Base-by-base conservation (phyloP, 2,113 vertebrate species). In the Calypte anna region DNA sequence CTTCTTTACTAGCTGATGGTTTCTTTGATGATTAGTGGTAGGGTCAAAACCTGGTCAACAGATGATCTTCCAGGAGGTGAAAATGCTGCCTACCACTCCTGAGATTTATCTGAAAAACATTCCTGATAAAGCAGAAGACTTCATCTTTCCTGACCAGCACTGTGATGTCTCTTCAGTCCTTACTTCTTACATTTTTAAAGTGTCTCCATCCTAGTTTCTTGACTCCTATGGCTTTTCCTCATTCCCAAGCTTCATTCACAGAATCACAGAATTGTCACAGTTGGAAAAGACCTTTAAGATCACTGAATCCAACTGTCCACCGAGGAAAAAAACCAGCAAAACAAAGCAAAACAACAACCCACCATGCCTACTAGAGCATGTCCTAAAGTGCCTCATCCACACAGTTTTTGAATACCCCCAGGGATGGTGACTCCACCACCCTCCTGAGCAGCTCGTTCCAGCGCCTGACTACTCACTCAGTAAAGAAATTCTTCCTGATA, bases 31-130 rank as follows among this genome's bases (percentile, higher is more conserved):
- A 67, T 83, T 55, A 77, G 72, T n/a, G 31, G 55, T 63, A 77
- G 72, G 86, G 76, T 93, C 76, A 93, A 91, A 94, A 67, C 64
- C 44, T 95, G 92, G 73, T 75, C 76, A 75, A 30, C 38, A 30
- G 12, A 27, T 33, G 27, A 61, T 80, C 50, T 90, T 61, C 40
- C n/a, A 91, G 61, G 63, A 91, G 61, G 63, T 69, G 58, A 80
- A 86, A 69, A 79, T 22, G 16, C 43, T 85, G 15, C 59, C 20
- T 53, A 76, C 1, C 1, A 72, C 46, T 62, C 50, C 78, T 81
- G 38, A 67, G 50, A 30, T 59, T 64, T 78, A 13, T 53, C 61
- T 86, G 58, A 25, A 62, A 70, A 64, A 38, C 19, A 12, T 2
- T 78, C 28, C 16, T 69, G 21, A 36, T 12, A 25, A 28, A 87